These are phyloP conservation scores for Leptura quadrifasciata DNA, from an alignment of 2,888 invertebrate genomes.

Conservation along the genomic window DNA sequence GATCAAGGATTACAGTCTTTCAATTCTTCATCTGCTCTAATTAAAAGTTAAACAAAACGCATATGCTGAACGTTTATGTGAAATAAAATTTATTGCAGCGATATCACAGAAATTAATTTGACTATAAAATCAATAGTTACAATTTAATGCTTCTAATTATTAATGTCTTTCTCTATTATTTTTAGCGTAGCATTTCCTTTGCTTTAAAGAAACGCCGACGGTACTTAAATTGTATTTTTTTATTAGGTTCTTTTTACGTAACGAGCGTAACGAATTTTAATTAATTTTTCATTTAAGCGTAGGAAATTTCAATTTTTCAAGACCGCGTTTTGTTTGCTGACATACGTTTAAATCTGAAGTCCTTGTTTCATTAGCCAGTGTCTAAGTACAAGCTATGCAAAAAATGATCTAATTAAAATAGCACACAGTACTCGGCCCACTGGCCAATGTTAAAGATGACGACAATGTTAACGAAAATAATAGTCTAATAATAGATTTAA, in stretches of 20 bases:
- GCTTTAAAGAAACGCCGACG: constrained; percentile 25
- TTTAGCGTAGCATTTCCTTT: constrained; percentile 28
- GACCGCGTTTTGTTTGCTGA: not conserved
- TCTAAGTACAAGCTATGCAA: constrained; percentile 28
- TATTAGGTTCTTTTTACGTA: not conserved
- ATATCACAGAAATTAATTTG: constrained; percentile 42
- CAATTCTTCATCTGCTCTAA: constrained; percentile 53
- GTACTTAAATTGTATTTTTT: constrained; percentile 21
- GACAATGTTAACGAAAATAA: constrained; percentile 55
- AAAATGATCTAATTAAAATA: constrained; percentile 54
- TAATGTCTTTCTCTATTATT: constrained; percentile 35
- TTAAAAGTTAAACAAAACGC: constrained; percentile 51
- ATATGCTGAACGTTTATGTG: constrained; percentile 33
- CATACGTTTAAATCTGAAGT: not conserved
- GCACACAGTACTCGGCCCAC: constrained; percentile 40
- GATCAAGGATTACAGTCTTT: not conserved
- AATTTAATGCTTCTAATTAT: constrained; percentile 44
- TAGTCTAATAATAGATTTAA: constrained; percentile 51
- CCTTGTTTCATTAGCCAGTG: not conserved
- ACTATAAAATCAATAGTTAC: constrained; percentile 46
- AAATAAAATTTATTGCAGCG: constrained; percentile 41
- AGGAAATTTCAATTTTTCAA: not conserved
- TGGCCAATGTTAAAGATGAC: constrained; percentile 53
- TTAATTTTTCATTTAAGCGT: constrained; percentile 16
- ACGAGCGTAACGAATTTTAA: not conserved